Evolutionary conservation across 2,888 invertebrate species (phyloP).

Genomic region (Idaea dimidiata): DNA sequence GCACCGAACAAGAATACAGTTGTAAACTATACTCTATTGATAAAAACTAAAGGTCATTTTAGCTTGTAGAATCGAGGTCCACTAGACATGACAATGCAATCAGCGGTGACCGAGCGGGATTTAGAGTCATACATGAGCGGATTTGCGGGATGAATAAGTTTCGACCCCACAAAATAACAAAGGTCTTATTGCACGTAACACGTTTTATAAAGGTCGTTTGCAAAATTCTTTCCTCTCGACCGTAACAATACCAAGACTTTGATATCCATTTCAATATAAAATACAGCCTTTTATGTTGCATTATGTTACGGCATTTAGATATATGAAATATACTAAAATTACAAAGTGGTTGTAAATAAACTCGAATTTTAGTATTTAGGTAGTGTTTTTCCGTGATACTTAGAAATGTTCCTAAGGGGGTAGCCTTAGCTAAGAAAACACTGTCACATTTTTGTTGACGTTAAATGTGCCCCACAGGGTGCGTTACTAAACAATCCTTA

Average conservation of each 20-base stretch:
- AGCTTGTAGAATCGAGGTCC: conserved; percentile 32
- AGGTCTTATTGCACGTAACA: conserved; percentile 69
- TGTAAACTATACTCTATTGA: conserved; percentile 20
- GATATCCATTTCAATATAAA: conserved; percentile 19
- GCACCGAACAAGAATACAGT: conserved; percentile 26
- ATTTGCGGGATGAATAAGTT: conserved; percentile 81
- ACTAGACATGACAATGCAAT: conserved; percentile 80
- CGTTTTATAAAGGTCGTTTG: conserved; percentile 70
- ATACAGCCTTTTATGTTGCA: conserved; percentile 18
- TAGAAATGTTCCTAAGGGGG: background rate
- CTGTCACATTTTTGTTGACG: no score
- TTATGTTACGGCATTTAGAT: background rate
- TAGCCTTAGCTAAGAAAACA: no score
- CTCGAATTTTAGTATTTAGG: background rate
- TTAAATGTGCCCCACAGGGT: no score
- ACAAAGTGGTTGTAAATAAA: background rate
- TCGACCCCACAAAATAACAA: conserved; percentile 79
- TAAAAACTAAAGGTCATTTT: conserved; percentile 34
- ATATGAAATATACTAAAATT: background rate
- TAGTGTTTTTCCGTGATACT: background rate
- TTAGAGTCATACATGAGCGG: conserved; percentile 79
- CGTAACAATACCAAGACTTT: conserved; percentile 32
- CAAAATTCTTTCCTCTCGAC: conserved; percentile 63
- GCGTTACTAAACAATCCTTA: no score
- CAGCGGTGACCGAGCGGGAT: conserved; percentile 80